Evolutionary conservation across 2,797 vertebrate genomes (phyloP).

Genomic region (Phrynocephalus forsythii): DNA sequence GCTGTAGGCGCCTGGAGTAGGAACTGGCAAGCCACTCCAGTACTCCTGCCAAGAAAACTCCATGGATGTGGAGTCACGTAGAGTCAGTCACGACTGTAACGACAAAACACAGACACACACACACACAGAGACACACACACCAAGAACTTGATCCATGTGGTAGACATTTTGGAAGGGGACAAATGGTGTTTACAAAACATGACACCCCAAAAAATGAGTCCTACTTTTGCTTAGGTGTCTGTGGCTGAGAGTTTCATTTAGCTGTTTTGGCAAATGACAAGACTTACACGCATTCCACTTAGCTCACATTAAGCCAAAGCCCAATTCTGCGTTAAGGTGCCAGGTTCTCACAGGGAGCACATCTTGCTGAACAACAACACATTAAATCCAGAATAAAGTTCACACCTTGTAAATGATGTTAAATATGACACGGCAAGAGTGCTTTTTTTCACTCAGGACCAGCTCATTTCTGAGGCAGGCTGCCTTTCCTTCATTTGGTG

Average conservation of each 20-base stretch:
- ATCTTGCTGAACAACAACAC: not conserved
- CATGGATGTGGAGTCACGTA: no score
- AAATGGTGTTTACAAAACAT: not conserved
- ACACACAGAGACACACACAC: no score
- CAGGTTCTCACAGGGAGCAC: not conserved
- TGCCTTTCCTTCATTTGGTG: not conserved
- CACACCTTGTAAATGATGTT: constrained; percentile 2
- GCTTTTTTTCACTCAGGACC: constrained; percentile 7
- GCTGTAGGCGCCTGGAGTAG: no score
- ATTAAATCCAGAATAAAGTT: not conserved
- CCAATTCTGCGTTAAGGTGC: not conserved
- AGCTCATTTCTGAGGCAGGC: not conserved
- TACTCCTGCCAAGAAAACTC: no score
- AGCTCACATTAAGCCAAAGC: not conserved
- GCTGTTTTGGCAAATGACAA: not conserved
- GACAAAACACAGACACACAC: no score
- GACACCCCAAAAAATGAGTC: not conserved
- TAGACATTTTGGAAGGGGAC: not conserved
- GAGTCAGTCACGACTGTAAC: no score
- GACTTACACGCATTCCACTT: not conserved
- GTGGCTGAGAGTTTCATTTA: not conserved
- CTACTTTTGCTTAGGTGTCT: not conserved
- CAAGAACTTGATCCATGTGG: not conserved
- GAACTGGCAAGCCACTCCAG: no score
- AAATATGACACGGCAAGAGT: not conserved